Evolutionary conservation across 2,888 invertebrate genomes (phyloP), one percentile per base, ranked within the genome.

Genomic region (Drosophila monieri): DNA sequence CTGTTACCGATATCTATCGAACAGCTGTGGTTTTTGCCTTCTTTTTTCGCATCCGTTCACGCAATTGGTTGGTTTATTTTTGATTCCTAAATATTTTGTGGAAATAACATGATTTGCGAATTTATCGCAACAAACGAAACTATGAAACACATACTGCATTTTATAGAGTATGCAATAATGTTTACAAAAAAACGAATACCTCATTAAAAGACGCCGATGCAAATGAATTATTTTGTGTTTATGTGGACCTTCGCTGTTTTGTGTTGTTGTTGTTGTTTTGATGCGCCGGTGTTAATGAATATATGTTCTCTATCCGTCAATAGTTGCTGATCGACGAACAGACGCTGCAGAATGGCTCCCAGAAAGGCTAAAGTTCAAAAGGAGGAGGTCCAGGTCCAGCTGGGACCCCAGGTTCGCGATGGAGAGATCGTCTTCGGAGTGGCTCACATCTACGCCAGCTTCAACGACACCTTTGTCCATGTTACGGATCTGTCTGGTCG

Each of bases 401-500:
- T 99, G 73, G 98, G 98, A 74, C 98, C 98, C 53, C 98, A 98
- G 93, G 98, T 98, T 53, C 95, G 97, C 83, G 98, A 98, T 91
- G 99, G 99, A 78, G 99, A 99, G 93, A 95, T 96, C 87, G 98
- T 99, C 68, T 99, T 99, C 91, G 99, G 99, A 67, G 99, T 99
- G 14, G 99, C 99, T 69, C 99, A 99, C 93, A 99, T 99, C 90
- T 99, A 97, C 91, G 99, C 99, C 80, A 99, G 98, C 85, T 99
- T 99, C 94, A 99, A 99, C 91, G 99, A 99, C 92, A 99, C 99
- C 58, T 99, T 99, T 92, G 99, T 99, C 49, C 99, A 99, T 93
- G 98, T 99, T 74, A 99, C 99, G 14, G 99, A 99, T 93, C 94
- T 99, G 89, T 99, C 99, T 64, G 99, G 99, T 84, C 96, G 97